phyloP scores from a whole-genome alignment of 2,888 invertebrate genomes.

The Autographa gamma region DNA sequence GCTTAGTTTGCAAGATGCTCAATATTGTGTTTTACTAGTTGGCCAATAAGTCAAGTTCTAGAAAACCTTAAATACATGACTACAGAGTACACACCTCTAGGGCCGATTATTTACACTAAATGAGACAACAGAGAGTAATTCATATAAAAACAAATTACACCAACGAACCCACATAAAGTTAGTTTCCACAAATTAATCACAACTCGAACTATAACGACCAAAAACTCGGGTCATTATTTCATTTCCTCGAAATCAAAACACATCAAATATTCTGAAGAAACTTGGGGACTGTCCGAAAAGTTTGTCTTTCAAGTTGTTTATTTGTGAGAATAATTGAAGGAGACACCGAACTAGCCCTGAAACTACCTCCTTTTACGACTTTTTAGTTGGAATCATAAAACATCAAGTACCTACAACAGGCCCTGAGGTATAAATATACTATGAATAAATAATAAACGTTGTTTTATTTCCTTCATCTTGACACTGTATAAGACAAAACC shows the following conservation, averaged over 20 bases:
- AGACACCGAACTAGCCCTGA: slow-evolving; percentile 29
- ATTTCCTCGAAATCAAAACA: slow-evolving; percentile 30
- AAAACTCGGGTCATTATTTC: slow-evolving; percentile 29
- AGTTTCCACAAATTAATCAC: slow-evolving; percentile 35
- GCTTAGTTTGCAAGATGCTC: background rate
- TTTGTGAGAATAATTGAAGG: slow-evolving; percentile 44
- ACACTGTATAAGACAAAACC: too few relatives aligned
- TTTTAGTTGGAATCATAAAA: slow-evolving; percentile 35
- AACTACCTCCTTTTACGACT: slow-evolving; percentile 39
- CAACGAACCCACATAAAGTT: slow-evolving; percentile 15
- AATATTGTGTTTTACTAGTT: background rate
- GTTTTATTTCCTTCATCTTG: too few relatives aligned
- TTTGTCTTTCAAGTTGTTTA: slow-evolving; percentile 42
- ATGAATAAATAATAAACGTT: too few relatives aligned
- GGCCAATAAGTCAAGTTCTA: background rate
- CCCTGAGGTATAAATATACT: background rate
- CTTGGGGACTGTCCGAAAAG: slow-evolving; percentile 26
- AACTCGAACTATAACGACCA: slow-evolving; percentile 20
- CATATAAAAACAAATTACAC: slow-evolving; percentile 28
- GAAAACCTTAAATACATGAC: background rate
- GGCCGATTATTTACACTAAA: slow-evolving; percentile 10
- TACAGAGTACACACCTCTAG: background rate
- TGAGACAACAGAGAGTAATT: background rate
- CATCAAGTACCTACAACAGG: slow-evolving; percentile 27
- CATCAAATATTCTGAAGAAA: slow-evolving; percentile 47